Evolutionary conservation across 53 echinoderm and acorn worm genomes (phyloP).

Genomic region (Astropecten irregularis): DNA sequence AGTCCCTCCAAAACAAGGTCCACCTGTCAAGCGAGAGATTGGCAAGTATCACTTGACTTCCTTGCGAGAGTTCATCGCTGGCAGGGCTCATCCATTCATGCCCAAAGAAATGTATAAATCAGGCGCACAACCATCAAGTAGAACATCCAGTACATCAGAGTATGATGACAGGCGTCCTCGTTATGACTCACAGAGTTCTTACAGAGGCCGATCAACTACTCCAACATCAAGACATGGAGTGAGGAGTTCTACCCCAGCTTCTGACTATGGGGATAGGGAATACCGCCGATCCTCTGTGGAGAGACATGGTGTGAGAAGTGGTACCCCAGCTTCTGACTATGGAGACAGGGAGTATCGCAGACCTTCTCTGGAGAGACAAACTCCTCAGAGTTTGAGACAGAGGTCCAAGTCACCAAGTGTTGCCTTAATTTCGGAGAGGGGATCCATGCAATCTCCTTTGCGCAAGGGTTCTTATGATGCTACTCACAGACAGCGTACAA

Average conservation of each 20-base stretch:
- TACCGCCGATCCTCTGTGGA: constrained; percentile 35
- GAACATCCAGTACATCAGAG: constrained; percentile 43
- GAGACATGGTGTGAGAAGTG: neutral
- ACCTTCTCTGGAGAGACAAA: constrained; percentile 28
- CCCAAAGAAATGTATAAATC: constrained; percentile 11
- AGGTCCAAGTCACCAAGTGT: constrained; percentile 44
- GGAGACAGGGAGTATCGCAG: constrained; percentile 31
- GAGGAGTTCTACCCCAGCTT: constrained; percentile 2
- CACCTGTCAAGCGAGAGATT: constrained; percentile 9
- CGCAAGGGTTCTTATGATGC: constrained; percentile 3
- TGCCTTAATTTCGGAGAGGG: neutral
- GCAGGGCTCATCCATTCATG: constrained; percentile 43
- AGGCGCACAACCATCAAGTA: constrained; percentile 2
- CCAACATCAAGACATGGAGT: constrained; percentile 11
- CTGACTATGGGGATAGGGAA: constrained; percentile 23
- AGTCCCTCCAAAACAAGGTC: constrained; percentile 38
- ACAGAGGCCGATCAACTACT: constrained; percentile 41
- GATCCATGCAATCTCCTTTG: neutral
- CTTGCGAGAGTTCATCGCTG: constrained; percentile 11
- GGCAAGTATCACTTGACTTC: constrained; percentile 30
- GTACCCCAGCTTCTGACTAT: constrained; percentile 8
- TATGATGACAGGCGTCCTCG: constrained; percentile 26
- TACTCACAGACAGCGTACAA: neutral
- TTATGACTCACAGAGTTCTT: constrained; percentile 45
- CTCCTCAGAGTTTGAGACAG: constrained; percentile 35